Evolutionary conservation across 2,113 vertebrate species (phyloP).

Genomic region (Apteryx owenii): DNA sequence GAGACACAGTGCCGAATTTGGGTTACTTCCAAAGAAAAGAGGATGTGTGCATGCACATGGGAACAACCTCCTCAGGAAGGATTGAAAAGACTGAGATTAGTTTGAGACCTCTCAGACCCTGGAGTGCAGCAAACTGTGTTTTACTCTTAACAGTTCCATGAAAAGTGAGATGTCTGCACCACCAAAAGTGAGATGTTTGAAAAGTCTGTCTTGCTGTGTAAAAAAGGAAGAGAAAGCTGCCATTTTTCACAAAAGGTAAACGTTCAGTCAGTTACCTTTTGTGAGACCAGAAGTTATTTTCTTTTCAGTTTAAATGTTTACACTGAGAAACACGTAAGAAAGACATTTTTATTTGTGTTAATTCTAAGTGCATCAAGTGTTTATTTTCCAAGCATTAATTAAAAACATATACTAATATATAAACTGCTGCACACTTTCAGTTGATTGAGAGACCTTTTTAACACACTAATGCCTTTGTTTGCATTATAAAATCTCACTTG

Average conservation of each 20-base stretch:
- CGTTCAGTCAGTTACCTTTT: neutral
- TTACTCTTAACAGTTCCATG: neutral
- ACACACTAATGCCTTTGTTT: neutral
- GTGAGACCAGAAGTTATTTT: neutral
- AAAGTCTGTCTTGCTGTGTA: neutral
- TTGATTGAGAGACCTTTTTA: neutral
- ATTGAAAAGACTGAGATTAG: fast-evolving
- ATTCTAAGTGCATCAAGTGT: neutral
- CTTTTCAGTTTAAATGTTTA: neutral
- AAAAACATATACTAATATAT: neutral
- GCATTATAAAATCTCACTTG: neutral
- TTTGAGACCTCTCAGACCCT: neutral
- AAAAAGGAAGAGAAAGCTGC: neutral
- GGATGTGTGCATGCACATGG: fast-evolving
- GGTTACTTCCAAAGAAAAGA: neutral
- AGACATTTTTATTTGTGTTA: neutral
- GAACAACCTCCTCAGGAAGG: neutral
- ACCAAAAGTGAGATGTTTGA: neutral
- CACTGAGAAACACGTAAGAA: neutral
- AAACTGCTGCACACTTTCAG: neutral
- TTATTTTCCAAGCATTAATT: slow-evolving; percentile 1
- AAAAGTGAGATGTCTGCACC: neutral
- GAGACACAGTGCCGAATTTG: neutral
- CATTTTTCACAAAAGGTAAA: neutral
- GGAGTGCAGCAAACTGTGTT: neutral